Evolutionary conservation across 2,888 invertebrate species (phyloP).

Genomic region (Coenonympha glycerion): DNA sequence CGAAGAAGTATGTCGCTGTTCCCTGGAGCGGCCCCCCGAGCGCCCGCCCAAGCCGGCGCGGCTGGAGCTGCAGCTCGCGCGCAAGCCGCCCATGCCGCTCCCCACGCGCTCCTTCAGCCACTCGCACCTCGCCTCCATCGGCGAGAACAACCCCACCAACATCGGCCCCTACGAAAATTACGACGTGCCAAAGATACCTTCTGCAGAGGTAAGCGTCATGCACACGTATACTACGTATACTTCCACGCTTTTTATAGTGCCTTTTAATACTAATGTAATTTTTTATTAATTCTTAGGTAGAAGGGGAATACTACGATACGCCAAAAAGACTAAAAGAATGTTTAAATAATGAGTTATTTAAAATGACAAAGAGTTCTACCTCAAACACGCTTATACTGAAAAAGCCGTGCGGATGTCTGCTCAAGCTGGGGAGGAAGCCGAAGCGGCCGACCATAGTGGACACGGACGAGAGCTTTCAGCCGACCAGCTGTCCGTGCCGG

Average conservation of each 20-base stretch:
- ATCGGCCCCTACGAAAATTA: conserved; percentile 84
- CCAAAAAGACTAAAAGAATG: conserved; percentile 83
- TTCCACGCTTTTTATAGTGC: no score
- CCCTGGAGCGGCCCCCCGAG: conserved; percentile 62
- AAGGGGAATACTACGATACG: conserved; percentile 82
- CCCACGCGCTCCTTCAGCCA: conserved; percentile 42
- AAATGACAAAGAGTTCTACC: conserved; percentile 67
- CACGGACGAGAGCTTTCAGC: conserved; percentile 50
- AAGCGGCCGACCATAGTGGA: conserved; percentile 54
- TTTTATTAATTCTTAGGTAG: conserved; percentile 40
- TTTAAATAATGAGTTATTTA: conserved; percentile 70
- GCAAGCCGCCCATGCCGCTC: conserved; percentile 53
- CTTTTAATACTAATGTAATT: background rate
- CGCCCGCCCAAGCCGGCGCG: conserved; percentile 77
- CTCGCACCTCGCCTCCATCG: conserved; percentile 34
- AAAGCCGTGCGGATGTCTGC: conserved; percentile 82
- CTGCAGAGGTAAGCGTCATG: conserved; percentile 56
- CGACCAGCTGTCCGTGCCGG: conserved; percentile 74
- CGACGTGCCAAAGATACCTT: conserved; percentile 81
- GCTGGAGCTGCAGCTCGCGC: conserved; percentile 41
- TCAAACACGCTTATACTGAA: conserved; percentile 76
- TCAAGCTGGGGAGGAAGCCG: conserved; percentile 64
- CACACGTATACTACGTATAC: background rate
- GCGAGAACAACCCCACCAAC: conserved; percentile 41
- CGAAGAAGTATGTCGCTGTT: conserved; percentile 45